A percentile compares a stretch with the other conserved stretches of the same genome.
Evolutionary conservation across 1,140 invertebrate species (phyloP).

Genomic region (Heliconius melpomene): DNA sequence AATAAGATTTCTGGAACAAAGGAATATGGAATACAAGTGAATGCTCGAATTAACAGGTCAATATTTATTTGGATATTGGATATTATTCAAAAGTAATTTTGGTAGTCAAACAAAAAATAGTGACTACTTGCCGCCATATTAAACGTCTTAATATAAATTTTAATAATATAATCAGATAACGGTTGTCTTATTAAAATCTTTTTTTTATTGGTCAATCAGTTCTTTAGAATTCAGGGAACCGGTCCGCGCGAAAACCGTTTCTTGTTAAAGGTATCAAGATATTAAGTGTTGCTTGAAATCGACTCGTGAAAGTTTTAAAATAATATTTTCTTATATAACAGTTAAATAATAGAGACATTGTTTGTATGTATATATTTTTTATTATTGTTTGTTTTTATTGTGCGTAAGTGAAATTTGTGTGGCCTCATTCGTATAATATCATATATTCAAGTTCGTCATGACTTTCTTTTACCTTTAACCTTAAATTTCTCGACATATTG

Average conservation of each 20-base stretch:
- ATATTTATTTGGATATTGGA: neutral
- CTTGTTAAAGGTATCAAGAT: neutral
- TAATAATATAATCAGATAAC: neutral
- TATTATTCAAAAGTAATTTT: neutral
- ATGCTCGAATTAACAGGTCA: neutral
- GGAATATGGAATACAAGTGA: neutral
- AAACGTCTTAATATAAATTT: neutral
- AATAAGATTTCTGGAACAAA: no score
- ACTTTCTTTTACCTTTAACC: slow-evolving; percentile 26
- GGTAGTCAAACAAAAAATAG: neutral
- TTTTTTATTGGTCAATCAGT: slow-evolving; percentile 2
- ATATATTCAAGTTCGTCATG: slow-evolving; percentile 6
- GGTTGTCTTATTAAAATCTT: neutral
- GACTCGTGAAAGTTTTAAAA: neutral
- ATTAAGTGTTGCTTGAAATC: neutral
- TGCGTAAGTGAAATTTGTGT: slow-evolving; percentile 12
- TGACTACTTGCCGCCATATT: neutral
- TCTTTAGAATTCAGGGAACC: slow-evolving; percentile 9
- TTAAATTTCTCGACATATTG: slow-evolving; percentile 17
- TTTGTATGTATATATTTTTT: neutral
- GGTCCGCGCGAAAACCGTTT: slow-evolving; percentile 5
- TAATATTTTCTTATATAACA: neutral
- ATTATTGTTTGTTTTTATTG: neutral
- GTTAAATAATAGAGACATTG: neutral
- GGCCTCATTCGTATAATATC: slow-evolving; percentile 5